Evolutionary conservation across 2,797 vertebrate species (phyloP), one percentile per base, ranked within the genome.

Genomic region (Syndactyla subalaris): DNA sequence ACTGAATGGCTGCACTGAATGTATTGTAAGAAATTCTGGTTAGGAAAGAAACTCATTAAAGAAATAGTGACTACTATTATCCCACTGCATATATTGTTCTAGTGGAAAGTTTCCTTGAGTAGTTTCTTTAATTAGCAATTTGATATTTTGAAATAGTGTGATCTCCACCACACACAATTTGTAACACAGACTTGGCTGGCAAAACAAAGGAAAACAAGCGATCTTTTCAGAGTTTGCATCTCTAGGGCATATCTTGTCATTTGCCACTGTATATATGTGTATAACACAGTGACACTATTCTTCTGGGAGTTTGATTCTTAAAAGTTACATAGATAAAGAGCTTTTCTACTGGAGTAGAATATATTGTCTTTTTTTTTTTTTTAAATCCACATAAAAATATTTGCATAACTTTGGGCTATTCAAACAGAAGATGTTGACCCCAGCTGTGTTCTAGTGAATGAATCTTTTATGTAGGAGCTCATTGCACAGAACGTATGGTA

Each of bases 71-170:
- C 91, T 96, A 93, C 89, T 96, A 95, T 95, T 93, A 96, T 96
- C 95, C 96, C 95, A 94, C 63, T 96, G 96, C 91, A 95, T 94
- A 95, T 71, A 96, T 94, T 96, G 93, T 94, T 96, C 94, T 90
- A 85, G 75, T 93, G 88, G 89, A 95, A 96, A 94, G 71, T 94
- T 96, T 96, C 93, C 85, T 88, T 86, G 80, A 96, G 88, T 92
- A 95, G 88, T 87, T 96, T 51, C 85, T 95, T 94, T 96, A 96
- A 95, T 96, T 96, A 95, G 96, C 93, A 95, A 93, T 95, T 95
- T 95, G 95, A 94, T 96, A 85, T 73, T 95, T 95, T 94, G 94
- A 95, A 97, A 85, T 88, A 95, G 83, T 58, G 79, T 46, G 94
- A 95, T 96, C 91, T 95, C 83, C 89, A 92, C 67, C 78, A 88